phyloP scores from a whole-genome alignment of 64 coral and sea anemone species.

The Montipora efflorescens region DNA sequence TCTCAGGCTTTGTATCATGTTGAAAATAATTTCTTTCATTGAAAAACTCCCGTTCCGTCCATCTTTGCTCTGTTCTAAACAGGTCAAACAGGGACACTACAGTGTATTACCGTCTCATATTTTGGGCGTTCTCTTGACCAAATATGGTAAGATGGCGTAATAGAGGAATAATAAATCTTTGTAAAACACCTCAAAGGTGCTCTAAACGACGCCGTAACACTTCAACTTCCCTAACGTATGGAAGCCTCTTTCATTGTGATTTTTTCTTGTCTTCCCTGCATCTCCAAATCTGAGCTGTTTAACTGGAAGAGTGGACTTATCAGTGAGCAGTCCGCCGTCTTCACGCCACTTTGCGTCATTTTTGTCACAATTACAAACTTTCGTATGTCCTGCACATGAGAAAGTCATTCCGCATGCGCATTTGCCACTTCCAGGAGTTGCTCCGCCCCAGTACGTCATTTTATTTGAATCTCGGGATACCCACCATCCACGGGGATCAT shows the following conservation, averaged over 20 bases:
- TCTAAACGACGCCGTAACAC: background rate
- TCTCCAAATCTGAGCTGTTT: conserved; percentile 34
- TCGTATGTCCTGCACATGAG: background rate
- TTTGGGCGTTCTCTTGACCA: no score
- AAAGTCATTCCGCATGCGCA: conserved; percentile 31
- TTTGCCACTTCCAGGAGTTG: conserved; percentile 6
- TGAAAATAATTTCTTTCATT: no score
- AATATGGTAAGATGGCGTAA: no score
- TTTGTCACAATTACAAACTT: background rate
- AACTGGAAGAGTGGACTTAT: conserved; percentile 6
- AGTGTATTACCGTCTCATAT: no score
- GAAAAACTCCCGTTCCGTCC: no score
- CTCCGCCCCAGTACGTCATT: conserved; percentile 37
- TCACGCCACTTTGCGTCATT: conserved; percentile 4
- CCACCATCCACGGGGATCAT: no score
- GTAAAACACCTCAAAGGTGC: no score
- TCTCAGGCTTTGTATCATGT: no score
- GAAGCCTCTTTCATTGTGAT: background rate
- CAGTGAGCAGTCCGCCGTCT: conserved; percentile 25
- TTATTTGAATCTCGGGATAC: no score
- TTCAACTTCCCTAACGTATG: background rate
- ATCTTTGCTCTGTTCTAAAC: no score
- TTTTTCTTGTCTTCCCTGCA: background rate
- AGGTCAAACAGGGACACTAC: no score
- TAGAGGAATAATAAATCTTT: no score